Evolutionary conservation across 2,113 vertebrate species (phyloP), one percentile per base, ranked within the genome.

Genomic region (Megaceryle torquata): DNA sequence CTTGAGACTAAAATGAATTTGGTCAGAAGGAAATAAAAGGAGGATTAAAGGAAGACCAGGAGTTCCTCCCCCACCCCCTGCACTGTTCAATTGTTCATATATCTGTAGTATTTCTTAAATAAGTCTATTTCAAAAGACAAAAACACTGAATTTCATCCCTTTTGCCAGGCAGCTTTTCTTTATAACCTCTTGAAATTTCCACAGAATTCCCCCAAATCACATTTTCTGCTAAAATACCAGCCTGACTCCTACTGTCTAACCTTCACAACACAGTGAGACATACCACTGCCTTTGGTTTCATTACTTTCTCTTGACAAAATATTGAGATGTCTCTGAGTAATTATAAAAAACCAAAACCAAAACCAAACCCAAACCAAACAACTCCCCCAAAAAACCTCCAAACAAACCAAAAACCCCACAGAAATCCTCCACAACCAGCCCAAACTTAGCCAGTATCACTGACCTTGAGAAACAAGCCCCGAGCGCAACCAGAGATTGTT

Each of bases 161-260:
- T 86, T 81, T 86, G 13, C 57, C 20, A 84, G 60, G 54, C 29
- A 88, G 33, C 6, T 90, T 92, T 72, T 86, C 15, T 90, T 93
- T 65, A 91, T 35, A 78, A 31, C 19, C 12, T 53, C 57, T 60
- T 85, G 44, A 92, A 89, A 94, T 84, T 90, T 88, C 69, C 72
- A 86, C 35, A 83, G 44, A 90, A 90, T 93, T 90, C 80, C 57
- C 80, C 25, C 14, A 96, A 91, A 86, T 86, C 65, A 76, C 39
- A 71, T 75, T 91, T 92, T 72, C 65, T 89, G 91, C 48, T 57
- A 92, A 91, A 96, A 84, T 41, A 81, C 39, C 69, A 88, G 54
- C 17, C 70, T 57, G 19, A 71, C 48, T 83, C 39, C 68, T 94
- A 83, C 64, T 92, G 70, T 46, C 20, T 68, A 77, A 68, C 48